phyloP scores from a whole-genome alignment of 2,888 invertebrate species.

The Pheosia gnoma region DNA sequence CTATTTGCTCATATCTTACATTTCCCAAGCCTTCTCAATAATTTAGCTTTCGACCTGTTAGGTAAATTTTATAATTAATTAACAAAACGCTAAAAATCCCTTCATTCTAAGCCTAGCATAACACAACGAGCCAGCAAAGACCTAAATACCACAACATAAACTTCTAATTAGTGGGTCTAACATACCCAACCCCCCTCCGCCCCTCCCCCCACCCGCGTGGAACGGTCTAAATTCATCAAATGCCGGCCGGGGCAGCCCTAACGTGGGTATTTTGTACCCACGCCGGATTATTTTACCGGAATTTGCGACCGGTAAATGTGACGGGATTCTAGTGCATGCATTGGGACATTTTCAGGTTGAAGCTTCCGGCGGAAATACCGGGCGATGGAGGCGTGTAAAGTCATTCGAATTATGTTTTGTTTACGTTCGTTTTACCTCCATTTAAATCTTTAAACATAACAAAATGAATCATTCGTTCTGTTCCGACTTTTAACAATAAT shows the following conservation, averaged over 20 bases:
- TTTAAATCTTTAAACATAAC: too few relatives aligned
- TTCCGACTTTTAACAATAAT: too few relatives aligned
- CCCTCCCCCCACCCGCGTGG: constrained; percentile 5
- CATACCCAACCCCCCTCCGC: neutral
- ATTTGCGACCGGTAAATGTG: constrained; percentile 47
- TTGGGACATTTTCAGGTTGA: constrained; percentile 36
- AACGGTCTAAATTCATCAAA: constrained; percentile 34
- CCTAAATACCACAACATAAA: constrained; percentile 9
- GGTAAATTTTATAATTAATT: neutral
- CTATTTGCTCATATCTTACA: too few relatives aligned
- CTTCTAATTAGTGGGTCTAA: constrained; percentile 9
- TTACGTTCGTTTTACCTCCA: neutral
- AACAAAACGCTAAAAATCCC: neutral
- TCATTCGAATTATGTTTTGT: neutral
- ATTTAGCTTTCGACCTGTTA: too few relatives aligned
- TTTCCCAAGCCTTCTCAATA: too few relatives aligned
- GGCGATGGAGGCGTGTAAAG: neutral
- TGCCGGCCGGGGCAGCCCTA: constrained; percentile 29
- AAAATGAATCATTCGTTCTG: too few relatives aligned
- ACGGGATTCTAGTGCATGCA: constrained; percentile 45
- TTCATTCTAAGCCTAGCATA: constrained; percentile 2
- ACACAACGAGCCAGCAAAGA: constrained; percentile 3
- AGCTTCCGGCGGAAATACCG: constrained; percentile 28
- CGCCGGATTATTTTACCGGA: constrained; percentile 45
- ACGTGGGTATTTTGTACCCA: constrained; percentile 35